Percentiles rank a stretch among this genome's conserved stretches.
phyloP scores from a whole-genome alignment of 1,140 invertebrate genomes.

The Ganaspis sp. region DNA sequence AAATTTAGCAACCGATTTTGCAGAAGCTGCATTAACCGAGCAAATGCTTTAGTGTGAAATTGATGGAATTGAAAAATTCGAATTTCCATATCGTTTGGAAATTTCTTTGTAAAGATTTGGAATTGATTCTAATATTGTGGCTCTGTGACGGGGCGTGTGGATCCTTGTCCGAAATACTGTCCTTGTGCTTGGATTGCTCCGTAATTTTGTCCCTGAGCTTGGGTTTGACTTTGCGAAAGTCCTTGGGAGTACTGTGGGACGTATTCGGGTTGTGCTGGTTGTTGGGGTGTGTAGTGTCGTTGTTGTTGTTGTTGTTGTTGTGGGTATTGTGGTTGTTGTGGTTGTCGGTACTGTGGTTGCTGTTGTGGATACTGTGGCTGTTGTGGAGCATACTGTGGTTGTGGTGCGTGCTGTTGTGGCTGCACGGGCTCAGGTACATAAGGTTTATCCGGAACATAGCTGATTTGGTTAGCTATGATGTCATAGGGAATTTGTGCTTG shows the following conservation, averaged over 20 bases:
- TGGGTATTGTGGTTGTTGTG: conserved; percentile 26
- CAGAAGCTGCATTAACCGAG: too few species aligned
- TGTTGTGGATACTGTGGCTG: conserved; percentile 29
- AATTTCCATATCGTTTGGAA: not conserved
- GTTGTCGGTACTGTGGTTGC: conserved; percentile 33
- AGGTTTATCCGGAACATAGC: conserved; percentile 63
- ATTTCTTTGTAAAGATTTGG: not conserved
- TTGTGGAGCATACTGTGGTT: conserved; percentile 16
- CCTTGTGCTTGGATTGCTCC: conserved; percentile 42
- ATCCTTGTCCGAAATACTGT: conserved; percentile 43
- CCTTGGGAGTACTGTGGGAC: conserved; percentile 40
- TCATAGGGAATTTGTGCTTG: conserved; percentile 72
- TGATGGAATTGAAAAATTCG: too few species aligned
- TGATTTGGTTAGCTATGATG: conserved; percentile 70
- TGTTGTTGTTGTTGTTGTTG: conserved; percentile 13
- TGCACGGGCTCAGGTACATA: conserved; percentile 68
- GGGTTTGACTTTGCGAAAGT: conserved; percentile 25
- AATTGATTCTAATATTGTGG: conserved; percentile 59
- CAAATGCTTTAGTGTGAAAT: too few species aligned
- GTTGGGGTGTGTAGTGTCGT: conserved; percentile 6
- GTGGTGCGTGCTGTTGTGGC: conserved; percentile 35
- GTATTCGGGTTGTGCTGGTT: conserved; percentile 35
- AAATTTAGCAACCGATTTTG: too few species aligned
- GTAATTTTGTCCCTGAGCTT: conserved; percentile 39
- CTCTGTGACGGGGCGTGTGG: conserved; percentile 66